phyloP scores from a whole-genome alignment of 2,113 vertebrate genomes.

The Salminus brasiliensis region DNA sequence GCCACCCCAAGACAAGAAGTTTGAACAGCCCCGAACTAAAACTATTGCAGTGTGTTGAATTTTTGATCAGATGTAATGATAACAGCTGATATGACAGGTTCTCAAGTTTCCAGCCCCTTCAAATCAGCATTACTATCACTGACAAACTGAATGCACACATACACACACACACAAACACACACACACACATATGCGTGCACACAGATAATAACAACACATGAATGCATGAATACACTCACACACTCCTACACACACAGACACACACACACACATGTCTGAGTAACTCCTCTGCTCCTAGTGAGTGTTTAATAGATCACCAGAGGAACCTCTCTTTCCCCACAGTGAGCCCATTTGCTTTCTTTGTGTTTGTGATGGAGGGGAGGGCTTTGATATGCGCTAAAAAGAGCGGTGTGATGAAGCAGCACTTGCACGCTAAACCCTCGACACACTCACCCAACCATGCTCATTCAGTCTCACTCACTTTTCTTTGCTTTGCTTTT shows the following conservation, averaged over 20 bases:
- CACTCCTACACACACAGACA: constrained; percentile 3
- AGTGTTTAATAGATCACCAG: constrained; percentile 26
- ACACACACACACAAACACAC: too few species aligned
- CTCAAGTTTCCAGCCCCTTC: too few species aligned
- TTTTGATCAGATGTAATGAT: too few species aligned
- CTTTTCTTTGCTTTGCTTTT: constrained; percentile 43
- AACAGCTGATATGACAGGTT: too few species aligned
- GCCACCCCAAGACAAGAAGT: too few species aligned
- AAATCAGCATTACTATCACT: too few species aligned
- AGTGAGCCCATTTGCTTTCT: constrained; percentile 27
- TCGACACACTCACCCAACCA: constrained; percentile 12
- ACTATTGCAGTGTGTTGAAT: too few species aligned
- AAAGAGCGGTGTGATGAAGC: not conserved
- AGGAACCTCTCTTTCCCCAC: not conserved
- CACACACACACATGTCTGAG: not conserved
- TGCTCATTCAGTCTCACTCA: not conserved
- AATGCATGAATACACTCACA: too few species aligned
- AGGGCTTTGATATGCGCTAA: not conserved
- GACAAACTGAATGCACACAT: too few species aligned
- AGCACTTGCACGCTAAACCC: constrained; percentile 23
- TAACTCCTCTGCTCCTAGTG: not conserved
- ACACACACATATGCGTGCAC: too few species aligned
- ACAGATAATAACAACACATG: too few species aligned
- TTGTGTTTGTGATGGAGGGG: constrained; percentile 4
- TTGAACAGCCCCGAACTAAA: too few species aligned